Base-by-base conservation (phyloP, 1,140 invertebrate genomes). In the Dreissena rostriformis region DNA sequence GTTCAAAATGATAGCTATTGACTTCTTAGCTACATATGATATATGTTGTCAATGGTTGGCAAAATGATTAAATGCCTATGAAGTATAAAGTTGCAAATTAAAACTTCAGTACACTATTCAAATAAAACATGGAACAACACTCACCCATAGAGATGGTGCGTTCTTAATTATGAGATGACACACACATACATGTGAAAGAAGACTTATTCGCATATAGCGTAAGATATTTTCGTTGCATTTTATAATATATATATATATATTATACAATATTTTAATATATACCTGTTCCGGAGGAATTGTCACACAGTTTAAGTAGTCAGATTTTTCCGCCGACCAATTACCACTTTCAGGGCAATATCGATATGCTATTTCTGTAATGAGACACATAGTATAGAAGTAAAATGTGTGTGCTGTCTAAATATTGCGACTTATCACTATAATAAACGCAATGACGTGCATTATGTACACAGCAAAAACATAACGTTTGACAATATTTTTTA, bases 251-350 rank as follows among this genome's bases (percentile, higher is more conserved):
- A 29, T n/a, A 2, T 52, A 19, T 49, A 15, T 29, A 65, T 5
- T n/a, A 28, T 19, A 10, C 65, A n/a, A n/a, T n/a, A 19, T 26
- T 5, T 15, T 17, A 24, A 65, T 57, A 66, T 2, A 49, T 14
- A 65, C 17, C 28, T n/a, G 51, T 70, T 52, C 66, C 24, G 70
- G 39, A 26, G 55, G 49, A 28, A 51, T 67, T 5, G 77, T 66
- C 14, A 86, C 39, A 80, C 87, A 88, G 2, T 67, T 70, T 0
- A 72, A 67, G 52, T 88, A 88, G 75, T 88, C 82, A 8, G 83
- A 86, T 76, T 82, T 84, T 0, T 66, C 85, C 49, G 79, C 22
- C 63, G 85, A 80, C 87, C 87, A 88, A 19, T 82, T 83, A 19
- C 83, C 83, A 75, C 84, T 87, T 1, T 66, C n/a, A 8, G 81